A percentile compares a stretch with the other conserved stretches of the same genome.
These are phyloP conservation scores for Lophius piscatorius DNA, from an alignment of 2,113 vertebrate species.

Conservation along the genomic window DNA sequence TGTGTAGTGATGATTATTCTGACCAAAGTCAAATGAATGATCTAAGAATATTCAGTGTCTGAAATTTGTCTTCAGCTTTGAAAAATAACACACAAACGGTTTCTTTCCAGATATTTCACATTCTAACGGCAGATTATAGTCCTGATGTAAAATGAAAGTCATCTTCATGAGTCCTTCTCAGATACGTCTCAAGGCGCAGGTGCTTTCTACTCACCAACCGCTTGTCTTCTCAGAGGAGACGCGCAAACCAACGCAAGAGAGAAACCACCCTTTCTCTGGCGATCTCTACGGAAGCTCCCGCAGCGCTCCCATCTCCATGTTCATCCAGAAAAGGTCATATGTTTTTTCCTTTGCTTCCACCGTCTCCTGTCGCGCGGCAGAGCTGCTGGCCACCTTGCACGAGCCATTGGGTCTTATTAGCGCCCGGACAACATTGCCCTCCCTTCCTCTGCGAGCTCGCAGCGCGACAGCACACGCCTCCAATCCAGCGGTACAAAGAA, in stretches of 20 bases:
- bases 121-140: neutral
- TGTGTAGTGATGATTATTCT: neutral
- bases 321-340: conserved; percentile 31
- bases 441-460: conserved; percentile 82
- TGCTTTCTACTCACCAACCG: conserved; percentile 54
- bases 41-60: conserved; percentile 3
- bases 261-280: conserved; percentile 9
- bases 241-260: conserved; percentile 7
- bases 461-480: conserved; percentile 79
- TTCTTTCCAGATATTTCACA: neutral
- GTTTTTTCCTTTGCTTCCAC: conserved; percentile 40
- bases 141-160: neutral
- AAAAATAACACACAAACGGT: neutral
- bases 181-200: conserved; percentile 41
- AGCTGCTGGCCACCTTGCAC: conserved; percentile 76
- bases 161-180: conserved; percentile 39
- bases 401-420: conserved; percentile 82
- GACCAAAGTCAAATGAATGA: neutral
- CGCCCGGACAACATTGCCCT: conserved; percentile 79
- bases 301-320: conserved; percentile 35
- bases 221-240: conserved; percentile 28
- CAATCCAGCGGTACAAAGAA: conserved; percentile 66
- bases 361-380: conserved; percentile 58
- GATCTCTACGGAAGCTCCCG: conserved; percentile 20
- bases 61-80: conserved; percentile 12